These are phyloP conservation scores for Agriopis marginaria DNA, from an alignment of 2,888 invertebrate species.

Conservation along the genomic window DNA sequence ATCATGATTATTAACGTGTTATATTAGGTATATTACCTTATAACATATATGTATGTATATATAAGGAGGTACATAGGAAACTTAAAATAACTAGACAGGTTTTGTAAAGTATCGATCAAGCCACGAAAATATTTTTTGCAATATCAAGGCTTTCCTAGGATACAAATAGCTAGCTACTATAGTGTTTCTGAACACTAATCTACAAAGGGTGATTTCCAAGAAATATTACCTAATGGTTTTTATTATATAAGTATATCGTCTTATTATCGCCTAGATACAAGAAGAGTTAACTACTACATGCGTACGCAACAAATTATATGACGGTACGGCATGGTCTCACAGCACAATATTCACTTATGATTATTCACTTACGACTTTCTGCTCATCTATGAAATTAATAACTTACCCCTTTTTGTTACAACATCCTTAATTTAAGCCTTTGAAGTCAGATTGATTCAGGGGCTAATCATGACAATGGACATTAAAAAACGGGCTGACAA, in stretches of 20 bases:
- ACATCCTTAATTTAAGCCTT: not conserved
- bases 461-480: not conserved
- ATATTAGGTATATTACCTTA: constrained; percentile 10
- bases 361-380: not conserved
- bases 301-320: constrained; percentile 59
- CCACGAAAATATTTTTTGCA: constrained; percentile 18
- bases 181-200: constrained; percentile 34
- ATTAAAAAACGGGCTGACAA: not conserved
- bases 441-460: not conserved
- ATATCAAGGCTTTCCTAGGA: constrained; percentile 26
- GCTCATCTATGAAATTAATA: constrained; percentile 21
- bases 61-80: constrained; percentile 3
- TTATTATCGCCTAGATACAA: constrained; percentile 40
- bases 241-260: constrained; percentile 43
- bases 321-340: constrained; percentile 66
- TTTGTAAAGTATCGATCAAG: constrained; percentile 4
- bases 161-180: constrained; percentile 30
- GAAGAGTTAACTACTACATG: constrained; percentile 46
- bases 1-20: not conserved
- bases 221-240: constrained; percentile 28
- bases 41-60: not conserved
- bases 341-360: constrained; percentile 61
- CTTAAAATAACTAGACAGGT: constrained; percentile 4
- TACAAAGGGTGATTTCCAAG: constrained; percentile 37
- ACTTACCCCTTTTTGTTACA: constrained; percentile 6